Percentiles rank a stretch among this genome's conserved stretches.
Conservation (phyloP, 1,140 invertebrate genomes). For the Drosophila ercepeae region DNA sequence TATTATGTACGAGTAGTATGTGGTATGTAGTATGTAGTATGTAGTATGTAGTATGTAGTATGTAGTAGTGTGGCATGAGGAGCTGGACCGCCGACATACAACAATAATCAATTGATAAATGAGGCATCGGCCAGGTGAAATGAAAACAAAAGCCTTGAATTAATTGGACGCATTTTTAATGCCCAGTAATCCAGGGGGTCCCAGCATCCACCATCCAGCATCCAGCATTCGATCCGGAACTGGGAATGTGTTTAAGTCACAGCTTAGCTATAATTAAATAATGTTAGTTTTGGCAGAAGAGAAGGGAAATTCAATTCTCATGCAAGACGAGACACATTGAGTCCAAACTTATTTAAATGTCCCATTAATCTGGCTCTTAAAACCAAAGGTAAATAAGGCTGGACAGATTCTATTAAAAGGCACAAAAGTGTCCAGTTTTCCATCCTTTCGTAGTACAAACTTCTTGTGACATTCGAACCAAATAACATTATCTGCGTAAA, state of each 20-base stretch:
- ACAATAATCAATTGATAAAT: constrained; percentile 40
- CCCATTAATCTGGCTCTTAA: too few species aligned
- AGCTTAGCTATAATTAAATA: constrained; percentile 32
- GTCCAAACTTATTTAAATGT: too few species aligned
- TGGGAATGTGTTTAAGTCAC: constrained; percentile 26
- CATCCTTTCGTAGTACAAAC: background rate
- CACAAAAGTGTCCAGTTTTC: too few species aligned
- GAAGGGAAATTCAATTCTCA: background rate
- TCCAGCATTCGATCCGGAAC: background rate
- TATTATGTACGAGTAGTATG: too few species aligned
- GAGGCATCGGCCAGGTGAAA: constrained; percentile 16
- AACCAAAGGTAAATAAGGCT: too few species aligned
- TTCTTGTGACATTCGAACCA: background rate
- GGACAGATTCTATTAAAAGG: too few species aligned
- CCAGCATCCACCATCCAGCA: background rate
- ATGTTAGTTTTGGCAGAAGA: background rate
- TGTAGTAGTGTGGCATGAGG: background rate
- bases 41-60: background rate
- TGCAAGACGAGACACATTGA: too few species aligned
- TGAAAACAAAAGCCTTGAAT: constrained; percentile 38
- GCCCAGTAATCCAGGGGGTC: constrained; percentile 20
- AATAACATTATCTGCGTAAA: background rate
- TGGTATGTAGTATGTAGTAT: background rate
- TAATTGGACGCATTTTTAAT: constrained; percentile 45
- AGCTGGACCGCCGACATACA: background rate